A percentile compares a stretch with the other conserved stretches of the same genome.
phyloP scores from a whole-genome alignment of 2,888 invertebrate genomes.

The Danaus chrysippus region DNA sequence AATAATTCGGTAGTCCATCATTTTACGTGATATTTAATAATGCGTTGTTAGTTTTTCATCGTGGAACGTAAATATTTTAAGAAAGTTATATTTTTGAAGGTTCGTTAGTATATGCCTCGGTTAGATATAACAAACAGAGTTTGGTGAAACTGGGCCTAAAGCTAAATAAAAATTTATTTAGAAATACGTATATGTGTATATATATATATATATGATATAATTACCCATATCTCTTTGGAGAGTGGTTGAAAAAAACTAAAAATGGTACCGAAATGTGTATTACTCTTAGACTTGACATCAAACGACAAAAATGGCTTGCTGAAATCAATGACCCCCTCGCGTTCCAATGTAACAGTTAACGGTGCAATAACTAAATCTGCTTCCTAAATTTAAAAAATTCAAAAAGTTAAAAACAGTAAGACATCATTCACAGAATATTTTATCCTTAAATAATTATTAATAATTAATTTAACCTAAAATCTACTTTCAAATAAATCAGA shows the following conservation, averaged over 20 bases:
- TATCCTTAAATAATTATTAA: not conserved
- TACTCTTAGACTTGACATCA: conserved; percentile 96
- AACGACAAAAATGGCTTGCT: conserved; percentile 98
- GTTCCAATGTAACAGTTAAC: conserved; percentile 94
- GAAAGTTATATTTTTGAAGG: no score
- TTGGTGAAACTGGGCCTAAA: no score
- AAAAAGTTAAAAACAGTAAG: not conserved
- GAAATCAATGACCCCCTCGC: conserved; percentile 97
- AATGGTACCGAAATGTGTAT: conserved; percentile 90
- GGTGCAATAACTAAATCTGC: conserved; percentile 97
- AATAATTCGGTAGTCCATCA: no score
- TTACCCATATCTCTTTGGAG: conserved; percentile 98
- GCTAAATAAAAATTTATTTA: not conserved
- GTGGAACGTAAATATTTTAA: no score
- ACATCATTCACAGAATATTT: no score
- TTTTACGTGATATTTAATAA: no score
- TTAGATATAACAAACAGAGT: no score
- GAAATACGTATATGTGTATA: no score
- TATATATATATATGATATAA: conserved; percentile 41
- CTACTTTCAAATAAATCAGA: conserved; percentile 11
- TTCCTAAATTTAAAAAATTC: conserved; percentile 81
- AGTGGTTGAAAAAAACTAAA: conserved; percentile 98
- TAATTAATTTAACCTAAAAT: not conserved
- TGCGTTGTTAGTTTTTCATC: no score
- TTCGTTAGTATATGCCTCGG: no score